Evolutionary conservation across 1,140 invertebrate species (phyloP), one percentile per base, ranked within the genome.

Genomic region (Campoletis sonorensis): DNA sequence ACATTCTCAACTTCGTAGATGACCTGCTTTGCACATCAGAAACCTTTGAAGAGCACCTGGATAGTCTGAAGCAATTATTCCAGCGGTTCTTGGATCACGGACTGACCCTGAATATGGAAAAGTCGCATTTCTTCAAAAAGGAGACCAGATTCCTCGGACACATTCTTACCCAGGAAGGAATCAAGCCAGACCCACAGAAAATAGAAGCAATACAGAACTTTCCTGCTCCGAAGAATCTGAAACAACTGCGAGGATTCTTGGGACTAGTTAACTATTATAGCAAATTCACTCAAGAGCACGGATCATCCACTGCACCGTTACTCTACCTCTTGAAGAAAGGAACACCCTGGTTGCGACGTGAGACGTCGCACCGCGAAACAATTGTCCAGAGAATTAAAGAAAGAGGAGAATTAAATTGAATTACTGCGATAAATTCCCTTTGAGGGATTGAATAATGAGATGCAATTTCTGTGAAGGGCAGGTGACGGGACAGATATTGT

Each of bases 101-200:
- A 18, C 27, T 70, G 4, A 70, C 67, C 0, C 18, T 70, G 10
- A 70, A 70, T 33, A 16, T 70, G 0, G 67, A 30, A 16, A 70
- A 70, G 23, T 70, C 67, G 0, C 67, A 33, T 3, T 70, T 70
- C 67, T 70, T 70, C 18, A 18, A 30, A 33, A 15, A 70, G 13
- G 67, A 70, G 30, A 30, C 67, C 1, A 1, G 16, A 18, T 70
- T 70, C n/a, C 11, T 70, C 1, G 58, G 77, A 13, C 77, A 67
- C 23, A 51, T 70, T 8, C 77, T 67, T 7, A 67, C 58, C 1
- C 26, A 40, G 11, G 33, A 51, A 37, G 77, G 33, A 21, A 79
- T 75, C 13, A 27, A 18, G 21, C 72, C 72, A 54, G 72, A 75
- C 27, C 72, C 72, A 0, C 49, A 75, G 1, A 75, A 75, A 75